Percentiles rank a stretch among this genome's conserved stretches.
These are phyloP conservation scores for Ellobius talpinus DNA, from an alignment of 2,113 vertebrate species.

Conservation along the genomic window DNA sequence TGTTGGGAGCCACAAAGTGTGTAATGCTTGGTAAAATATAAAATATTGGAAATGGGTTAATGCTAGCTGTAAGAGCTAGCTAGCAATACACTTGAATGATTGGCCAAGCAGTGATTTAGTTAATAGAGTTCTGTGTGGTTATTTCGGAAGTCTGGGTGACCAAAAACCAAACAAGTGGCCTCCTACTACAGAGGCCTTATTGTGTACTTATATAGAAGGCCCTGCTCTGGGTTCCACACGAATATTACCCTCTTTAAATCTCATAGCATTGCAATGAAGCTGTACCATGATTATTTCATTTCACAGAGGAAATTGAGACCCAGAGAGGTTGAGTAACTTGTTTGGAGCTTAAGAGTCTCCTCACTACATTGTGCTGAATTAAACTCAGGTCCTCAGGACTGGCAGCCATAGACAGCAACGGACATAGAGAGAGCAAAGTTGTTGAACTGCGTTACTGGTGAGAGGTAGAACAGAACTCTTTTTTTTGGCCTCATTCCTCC, in stretches of 20 bases:
- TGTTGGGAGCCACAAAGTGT: not conserved
- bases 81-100: too few relatives aligned
- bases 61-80: too few relatives aligned
- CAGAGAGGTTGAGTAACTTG: conserved; percentile 28
- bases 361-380: not conserved
- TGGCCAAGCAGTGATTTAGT: too few relatives aligned
- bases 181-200: not conserved
- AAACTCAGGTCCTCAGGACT: not conserved
- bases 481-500: conserved; percentile 29
- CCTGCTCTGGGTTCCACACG: not conserved
- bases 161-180: too few relatives aligned
- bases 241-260: conserved; percentile 4
- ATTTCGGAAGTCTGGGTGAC: too few relatives aligned
- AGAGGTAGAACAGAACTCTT: conserved; percentile 36
- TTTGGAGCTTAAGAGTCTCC: not conserved
- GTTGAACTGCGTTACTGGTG: not conserved
- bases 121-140: too few relatives aligned
- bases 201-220: not conserved
- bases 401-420: not conserved
- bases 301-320: not conserved
- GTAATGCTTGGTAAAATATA: not conserved
- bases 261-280: not conserved
- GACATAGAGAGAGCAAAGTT: not conserved
- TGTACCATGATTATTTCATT: not conserved
- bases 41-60: too few relatives aligned